A percentile compares a stretch with the other conserved stretches of the same genome.
These are phyloP conservation scores for Adelognathus sp. DNA, from an alignment of 2,888 invertebrate species.

Conservation along the genomic window DNA sequence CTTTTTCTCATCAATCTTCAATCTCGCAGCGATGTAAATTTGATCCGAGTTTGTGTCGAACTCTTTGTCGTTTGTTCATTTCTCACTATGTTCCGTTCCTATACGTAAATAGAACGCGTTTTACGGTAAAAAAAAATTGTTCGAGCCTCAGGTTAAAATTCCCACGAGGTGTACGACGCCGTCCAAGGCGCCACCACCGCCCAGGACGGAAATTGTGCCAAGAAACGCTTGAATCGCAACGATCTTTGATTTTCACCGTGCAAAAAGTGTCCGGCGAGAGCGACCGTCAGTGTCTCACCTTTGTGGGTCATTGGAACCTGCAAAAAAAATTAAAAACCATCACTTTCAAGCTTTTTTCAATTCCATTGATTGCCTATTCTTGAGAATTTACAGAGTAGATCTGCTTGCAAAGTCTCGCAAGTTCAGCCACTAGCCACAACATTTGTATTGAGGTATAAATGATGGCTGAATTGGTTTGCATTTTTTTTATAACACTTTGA, in stretches of 20 bases:
- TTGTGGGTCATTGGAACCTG: constrained; percentile 78
- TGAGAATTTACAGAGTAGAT: too few species aligned
- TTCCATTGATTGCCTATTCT: too few species aligned
- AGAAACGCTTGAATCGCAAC: constrained; percentile 82
- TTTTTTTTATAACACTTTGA: not conserved
- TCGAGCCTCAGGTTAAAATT: constrained; percentile 77
- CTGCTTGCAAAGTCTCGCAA: too few species aligned
- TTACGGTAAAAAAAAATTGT: not conserved
- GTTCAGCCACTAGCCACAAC: too few species aligned
- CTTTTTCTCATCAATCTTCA: not conserved
- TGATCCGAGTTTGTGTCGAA: not conserved
- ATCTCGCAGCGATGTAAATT: not conserved
- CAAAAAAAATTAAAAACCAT: constrained; percentile 55
- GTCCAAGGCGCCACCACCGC: constrained; percentile 87
- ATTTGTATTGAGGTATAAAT: too few species aligned
- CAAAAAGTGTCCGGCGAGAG: constrained; percentile 85
- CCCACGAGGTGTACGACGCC: constrained; percentile 86
- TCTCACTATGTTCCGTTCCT: not conserved
- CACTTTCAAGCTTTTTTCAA: too few species aligned
- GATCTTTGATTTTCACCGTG: constrained; percentile 83
- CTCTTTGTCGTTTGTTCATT: not conserved
- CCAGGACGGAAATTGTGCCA: constrained; percentile 85
- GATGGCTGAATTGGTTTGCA: too few species aligned
- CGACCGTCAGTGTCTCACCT: constrained; percentile 83
- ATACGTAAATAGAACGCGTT: not conserved